These are phyloP conservation scores for Dinocampus coccinellae DNA, from an alignment of 2,888 invertebrate genomes.

Conservation along the genomic window DNA sequence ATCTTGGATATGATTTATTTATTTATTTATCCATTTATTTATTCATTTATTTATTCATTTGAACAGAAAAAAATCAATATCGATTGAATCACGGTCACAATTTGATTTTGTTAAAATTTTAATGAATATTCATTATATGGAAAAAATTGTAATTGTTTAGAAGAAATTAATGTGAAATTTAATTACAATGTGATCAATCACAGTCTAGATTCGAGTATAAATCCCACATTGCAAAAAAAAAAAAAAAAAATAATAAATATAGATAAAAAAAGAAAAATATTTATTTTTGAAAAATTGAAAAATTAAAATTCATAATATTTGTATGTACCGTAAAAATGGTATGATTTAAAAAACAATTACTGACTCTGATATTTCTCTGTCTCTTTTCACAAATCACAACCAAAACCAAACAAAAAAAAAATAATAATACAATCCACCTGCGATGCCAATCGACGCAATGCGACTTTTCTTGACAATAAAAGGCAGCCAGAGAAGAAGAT, in stretches of 20 bases:
- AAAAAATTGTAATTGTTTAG: too few species aligned
- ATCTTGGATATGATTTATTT: background rate
- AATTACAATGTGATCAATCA: too few species aligned
- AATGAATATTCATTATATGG: too few species aligned
- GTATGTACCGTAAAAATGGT: constrained; percentile 5
- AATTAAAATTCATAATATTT: background rate
- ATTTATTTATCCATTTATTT: background rate
- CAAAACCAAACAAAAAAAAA: constrained; percentile 54
- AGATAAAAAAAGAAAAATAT: background rate
- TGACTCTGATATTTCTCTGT: constrained; percentile 65
- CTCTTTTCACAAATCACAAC: constrained; percentile 59
- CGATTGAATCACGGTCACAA: too few species aligned
- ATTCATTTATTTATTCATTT: background rate
- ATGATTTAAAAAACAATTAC: constrained; percentile 65
- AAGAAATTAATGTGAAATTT: too few species aligned
- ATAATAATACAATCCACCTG: constrained; percentile 34
- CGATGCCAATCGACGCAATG: constrained; percentile 59
- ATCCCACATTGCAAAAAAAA: too few species aligned
- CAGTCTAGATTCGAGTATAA: too few species aligned
- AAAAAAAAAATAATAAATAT: too few species aligned
- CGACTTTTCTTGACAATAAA: constrained; percentile 60
- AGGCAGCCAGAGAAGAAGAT: constrained; percentile 78
- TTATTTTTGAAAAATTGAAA: constrained; percentile 13
- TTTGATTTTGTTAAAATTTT: too few species aligned
- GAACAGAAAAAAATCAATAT: too few species aligned